Percentiles rank a stretch among this genome's conserved stretches.
Evolutionary conservation across 2,888 invertebrate species (phyloP).

Genomic region (Strigamia maritima): DNA sequence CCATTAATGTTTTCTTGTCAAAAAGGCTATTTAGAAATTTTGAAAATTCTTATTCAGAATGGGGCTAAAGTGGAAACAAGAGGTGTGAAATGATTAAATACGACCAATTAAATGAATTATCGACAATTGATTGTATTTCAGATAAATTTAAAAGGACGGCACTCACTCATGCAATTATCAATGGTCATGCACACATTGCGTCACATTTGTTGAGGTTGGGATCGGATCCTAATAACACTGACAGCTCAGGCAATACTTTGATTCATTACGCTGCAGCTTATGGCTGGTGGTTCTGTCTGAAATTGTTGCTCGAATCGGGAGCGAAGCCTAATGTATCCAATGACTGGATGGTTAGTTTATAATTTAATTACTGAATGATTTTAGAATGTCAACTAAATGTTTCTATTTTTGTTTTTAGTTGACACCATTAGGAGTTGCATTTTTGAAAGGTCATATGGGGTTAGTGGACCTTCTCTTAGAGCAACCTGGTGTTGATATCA

Average conservation of each 20-base stretch:
- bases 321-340: slow-evolving; percentile 52
- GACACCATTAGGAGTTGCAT: slow-evolving; percentile 57
- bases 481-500: slow-evolving; percentile 53
- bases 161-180: slow-evolving; percentile 57
- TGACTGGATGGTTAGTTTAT: slow-evolving; percentile 53
- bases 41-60: slow-evolving; percentile 52
- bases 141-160: slow-evolving; percentile 57
- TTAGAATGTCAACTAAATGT: slow-evolving; percentile 43
- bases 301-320: slow-evolving; percentile 53
- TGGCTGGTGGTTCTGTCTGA: slow-evolving; percentile 57
- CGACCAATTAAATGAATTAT: not conserved
- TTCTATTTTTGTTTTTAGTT: slow-evolving; percentile 48
- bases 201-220: slow-evolving; percentile 55
- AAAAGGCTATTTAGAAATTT: slow-evolving; percentile 53
- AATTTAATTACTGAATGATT: not conserved
- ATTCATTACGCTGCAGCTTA: slow-evolving; percentile 59
- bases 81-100: slow-evolving; percentile 46
- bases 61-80: slow-evolving; percentile 53
- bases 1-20: slow-evolving; percentile 56
- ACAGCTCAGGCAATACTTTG: slow-evolving; percentile 57
- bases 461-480: slow-evolving; percentile 54
- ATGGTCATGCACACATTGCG: slow-evolving; percentile 56
- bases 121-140: slow-evolving; percentile 42
- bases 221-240: slow-evolving; percentile 53
- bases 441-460: slow-evolving; percentile 54